Percentiles rank a stretch among this genome's conserved stretches.
Conservation (phyloP, 64 coral and sea anemone species). For the Catalaphyllia jardinei region DNA sequence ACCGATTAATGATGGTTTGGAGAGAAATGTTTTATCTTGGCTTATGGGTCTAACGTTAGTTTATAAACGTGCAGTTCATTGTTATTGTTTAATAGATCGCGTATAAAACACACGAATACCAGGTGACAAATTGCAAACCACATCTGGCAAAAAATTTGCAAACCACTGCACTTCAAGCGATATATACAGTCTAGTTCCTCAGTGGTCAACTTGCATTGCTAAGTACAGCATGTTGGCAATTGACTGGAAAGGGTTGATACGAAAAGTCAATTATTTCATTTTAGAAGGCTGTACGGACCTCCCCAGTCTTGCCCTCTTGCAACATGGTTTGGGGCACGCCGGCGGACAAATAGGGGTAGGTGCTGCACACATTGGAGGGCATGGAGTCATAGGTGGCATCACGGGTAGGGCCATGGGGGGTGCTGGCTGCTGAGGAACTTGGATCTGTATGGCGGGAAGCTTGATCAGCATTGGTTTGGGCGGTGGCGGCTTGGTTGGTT, state of each 20-base stretch:
- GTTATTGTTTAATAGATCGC: neutral
- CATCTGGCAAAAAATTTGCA: neutral
- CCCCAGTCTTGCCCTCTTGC: neutral
- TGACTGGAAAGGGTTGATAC: neutral
- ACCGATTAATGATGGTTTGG: neutral
- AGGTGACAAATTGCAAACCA: neutral
- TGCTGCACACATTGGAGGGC: constrained; percentile 24
- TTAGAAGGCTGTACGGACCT: neutral
- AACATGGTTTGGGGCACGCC: constrained; percentile 27
- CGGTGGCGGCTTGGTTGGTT: constrained; percentile 19
- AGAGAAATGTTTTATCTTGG: neutral
- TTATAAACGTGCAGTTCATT: neutral
- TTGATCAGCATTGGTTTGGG: constrained; percentile 39
- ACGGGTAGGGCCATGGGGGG: constrained; percentile 8
- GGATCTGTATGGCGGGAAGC: constrained; percentile 39
- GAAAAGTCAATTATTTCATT: neutral
- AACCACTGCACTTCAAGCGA: neutral
- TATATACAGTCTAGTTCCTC: neutral
- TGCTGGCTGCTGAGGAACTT: constrained; percentile 28
- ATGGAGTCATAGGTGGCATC: constrained; percentile 29
- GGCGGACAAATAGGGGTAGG: neutral
- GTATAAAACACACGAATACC: constrained; percentile 31
- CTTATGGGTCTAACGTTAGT: neutral
- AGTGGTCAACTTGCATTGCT: neutral
- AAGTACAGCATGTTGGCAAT: neutral